A percentile compares a stretch with the other conserved stretches of the same genome.
These are phyloP conservation scores for Agrotis exclamationis DNA, from an alignment of 2,888 invertebrate genomes.

Conservation along the genomic window DNA sequence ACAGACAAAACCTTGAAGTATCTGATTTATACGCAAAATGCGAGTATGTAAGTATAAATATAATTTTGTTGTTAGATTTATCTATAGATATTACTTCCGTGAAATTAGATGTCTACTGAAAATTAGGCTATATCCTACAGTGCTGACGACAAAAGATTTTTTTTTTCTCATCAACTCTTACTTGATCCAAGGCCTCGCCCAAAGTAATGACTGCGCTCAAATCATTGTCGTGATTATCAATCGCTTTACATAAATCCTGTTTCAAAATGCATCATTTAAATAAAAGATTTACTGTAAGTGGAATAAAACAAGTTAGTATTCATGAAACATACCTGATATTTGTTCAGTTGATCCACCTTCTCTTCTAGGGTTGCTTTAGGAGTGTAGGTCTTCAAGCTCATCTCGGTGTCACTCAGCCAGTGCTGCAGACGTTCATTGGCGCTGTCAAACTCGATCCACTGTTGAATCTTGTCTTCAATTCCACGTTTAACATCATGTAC, in stretches of 20 bases:
- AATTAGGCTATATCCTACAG: constrained; percentile 86
- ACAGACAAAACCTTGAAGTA: constrained; percentile 59
- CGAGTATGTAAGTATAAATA: constrained; percentile 50
- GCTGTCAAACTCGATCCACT: constrained; percentile 98
- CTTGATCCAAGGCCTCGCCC: constrained; percentile 96
- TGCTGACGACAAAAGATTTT: constrained; percentile 75
- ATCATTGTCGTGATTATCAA: constrained; percentile 94
- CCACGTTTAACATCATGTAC: constrained; percentile 95
- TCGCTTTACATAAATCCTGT: constrained; percentile 95
- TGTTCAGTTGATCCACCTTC: constrained; percentile 97
- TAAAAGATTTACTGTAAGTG: constrained; percentile 36
- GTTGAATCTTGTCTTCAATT: constrained; percentile 95
- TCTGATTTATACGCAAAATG: constrained; percentile 49
- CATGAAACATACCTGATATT: constrained; percentile 94
- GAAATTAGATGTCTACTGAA: constrained; percentile 87
- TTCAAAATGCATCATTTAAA: constrained; percentile 80
- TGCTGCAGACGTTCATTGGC: constrained; percentile 95
- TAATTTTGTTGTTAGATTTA: constrained; percentile 71
- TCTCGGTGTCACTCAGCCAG: constrained; percentile 97
- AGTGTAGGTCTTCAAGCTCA: constrained; percentile 95
- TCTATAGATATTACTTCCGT: constrained; percentile 74
- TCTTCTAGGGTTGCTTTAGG: constrained; percentile 96
- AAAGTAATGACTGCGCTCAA: constrained; percentile 94
- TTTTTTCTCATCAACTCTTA: constrained; percentile 90
- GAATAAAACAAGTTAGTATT: constrained; percentile 20